Evolutionary conservation across 2,113 vertebrate genomes (phyloP).

Genomic region (Aldabrachelys gigantea): DNA sequence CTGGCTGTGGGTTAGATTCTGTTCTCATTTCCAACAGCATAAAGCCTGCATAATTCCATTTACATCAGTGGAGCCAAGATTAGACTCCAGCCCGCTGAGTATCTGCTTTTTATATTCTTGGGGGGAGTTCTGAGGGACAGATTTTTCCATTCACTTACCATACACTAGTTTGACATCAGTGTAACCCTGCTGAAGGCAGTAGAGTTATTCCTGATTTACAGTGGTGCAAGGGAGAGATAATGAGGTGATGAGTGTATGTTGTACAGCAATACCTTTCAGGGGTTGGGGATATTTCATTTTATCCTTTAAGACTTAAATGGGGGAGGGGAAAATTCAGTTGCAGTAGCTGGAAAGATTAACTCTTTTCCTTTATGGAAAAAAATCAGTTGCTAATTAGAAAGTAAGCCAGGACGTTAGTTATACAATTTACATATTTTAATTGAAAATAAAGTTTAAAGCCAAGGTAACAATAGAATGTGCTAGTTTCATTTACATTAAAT

Average conservation of each 20-base stretch:
- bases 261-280: not conserved
- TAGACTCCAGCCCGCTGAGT: not conserved
- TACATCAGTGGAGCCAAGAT: not conserved
- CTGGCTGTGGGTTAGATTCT: accelerated
- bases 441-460: not conserved
- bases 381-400: not conserved
- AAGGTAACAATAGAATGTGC: not conserved
- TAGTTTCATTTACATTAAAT: not conserved
- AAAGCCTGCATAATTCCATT: accelerated
- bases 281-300: not conserved
- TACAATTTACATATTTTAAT: not conserved
- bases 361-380: not conserved
- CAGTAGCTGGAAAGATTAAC: not conserved
- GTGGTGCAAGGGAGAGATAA: not conserved
- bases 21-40: not conserved
- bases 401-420: not conserved
- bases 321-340: too few relatives aligned
- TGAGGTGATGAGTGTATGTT: not conserved
- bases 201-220: not conserved
- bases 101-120: not conserved
- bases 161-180: not conserved
- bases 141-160: not conserved
- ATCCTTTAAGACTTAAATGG: not conserved
- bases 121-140: not conserved
- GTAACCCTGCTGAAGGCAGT: accelerated